Percentiles rank a stretch among this genome's conserved stretches.
phyloP scores from a whole-genome alignment of 2,888 invertebrate species.

The Macrophya annulata region DNA sequence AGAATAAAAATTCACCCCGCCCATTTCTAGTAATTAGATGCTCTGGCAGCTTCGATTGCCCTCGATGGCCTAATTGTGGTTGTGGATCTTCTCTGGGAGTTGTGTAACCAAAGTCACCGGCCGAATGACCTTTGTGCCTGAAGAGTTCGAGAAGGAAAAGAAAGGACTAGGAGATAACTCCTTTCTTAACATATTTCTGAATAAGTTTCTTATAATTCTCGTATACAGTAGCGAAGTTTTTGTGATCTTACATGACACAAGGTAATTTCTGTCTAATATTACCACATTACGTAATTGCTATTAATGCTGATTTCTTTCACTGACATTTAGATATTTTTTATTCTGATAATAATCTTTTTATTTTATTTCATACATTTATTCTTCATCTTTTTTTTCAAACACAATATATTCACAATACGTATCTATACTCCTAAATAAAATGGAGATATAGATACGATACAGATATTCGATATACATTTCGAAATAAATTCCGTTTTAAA shows the following conservation, averaged over 20 bases:
- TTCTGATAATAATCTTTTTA: slow-evolving; percentile 4
- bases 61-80: slow-evolving; percentile 42
- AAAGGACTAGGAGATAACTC: slow-evolving; percentile 45
- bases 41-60: slow-evolving; percentile 24
- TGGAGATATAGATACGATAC: not conserved
- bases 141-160: slow-evolving; percentile 36
- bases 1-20: slow-evolving; percentile 24
- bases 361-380: not conserved
- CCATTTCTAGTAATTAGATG: slow-evolving; percentile 47
- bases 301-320: not conserved
- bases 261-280: slow-evolving; percentile 10
- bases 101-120: slow-evolving; percentile 62
- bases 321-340: slow-evolving; percentile 22
- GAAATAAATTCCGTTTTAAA: not conserved
- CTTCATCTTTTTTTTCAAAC: not conserved
- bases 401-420: not conserved
- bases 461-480: not conserved
- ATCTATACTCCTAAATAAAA: no score
- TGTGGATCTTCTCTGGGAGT: slow-evolving; percentile 55
- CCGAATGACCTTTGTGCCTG: slow-evolving; percentile 62
- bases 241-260: not conserved
- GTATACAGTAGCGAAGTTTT: not conserved
- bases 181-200: slow-evolving; percentile 37
- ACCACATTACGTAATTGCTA: slow-evolving; percentile 4
- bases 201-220: not conserved